A percentile compares a stretch with the other conserved stretches of the same genome.
phyloP scores from a whole-genome alignment of 2,113 vertebrate genomes.

The Agelaius phoeniceus region DNA sequence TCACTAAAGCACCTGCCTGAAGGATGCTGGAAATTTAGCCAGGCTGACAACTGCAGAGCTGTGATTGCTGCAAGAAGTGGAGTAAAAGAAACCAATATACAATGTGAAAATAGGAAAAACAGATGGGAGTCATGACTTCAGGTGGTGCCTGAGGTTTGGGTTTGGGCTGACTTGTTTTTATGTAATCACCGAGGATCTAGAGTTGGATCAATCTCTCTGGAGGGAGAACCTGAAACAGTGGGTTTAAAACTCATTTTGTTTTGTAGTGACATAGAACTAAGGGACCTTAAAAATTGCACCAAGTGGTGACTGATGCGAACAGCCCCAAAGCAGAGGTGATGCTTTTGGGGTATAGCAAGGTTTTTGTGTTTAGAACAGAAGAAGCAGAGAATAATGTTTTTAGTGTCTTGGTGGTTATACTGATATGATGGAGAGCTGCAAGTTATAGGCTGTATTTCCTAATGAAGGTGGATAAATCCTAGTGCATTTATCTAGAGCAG shows the following conservation, averaged over 20 bases:
- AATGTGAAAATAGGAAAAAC: background rate
- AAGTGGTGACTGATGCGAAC: background rate
- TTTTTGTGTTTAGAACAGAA: background rate
- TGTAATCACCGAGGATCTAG: background rate
- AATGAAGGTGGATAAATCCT: background rate
- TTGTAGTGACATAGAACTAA: background rate
- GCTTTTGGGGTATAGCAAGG: background rate
- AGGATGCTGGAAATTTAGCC: background rate
- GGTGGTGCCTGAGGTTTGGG: background rate
- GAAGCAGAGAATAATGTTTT: background rate
- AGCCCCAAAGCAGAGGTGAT: rapidly evolving
- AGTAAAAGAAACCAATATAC: background rate
- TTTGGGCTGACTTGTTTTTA: background rate
- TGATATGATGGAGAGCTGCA: background rate
- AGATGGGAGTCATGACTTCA: background rate
- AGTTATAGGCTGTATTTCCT: background rate
- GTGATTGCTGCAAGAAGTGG: background rate
- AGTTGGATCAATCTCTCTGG: background rate
- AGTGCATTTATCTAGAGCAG: background rate
- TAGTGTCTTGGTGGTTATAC: background rate
- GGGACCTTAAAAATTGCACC: background rate
- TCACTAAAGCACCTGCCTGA: background rate
- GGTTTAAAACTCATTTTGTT: background rate
- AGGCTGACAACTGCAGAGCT: background rate
- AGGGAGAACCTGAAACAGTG: background rate